Evolutionary conservation across 2,797 vertebrate species (phyloP), one percentile per base, ranked within the genome.

Genomic region (Macrochelys suwanniensis): DNA sequence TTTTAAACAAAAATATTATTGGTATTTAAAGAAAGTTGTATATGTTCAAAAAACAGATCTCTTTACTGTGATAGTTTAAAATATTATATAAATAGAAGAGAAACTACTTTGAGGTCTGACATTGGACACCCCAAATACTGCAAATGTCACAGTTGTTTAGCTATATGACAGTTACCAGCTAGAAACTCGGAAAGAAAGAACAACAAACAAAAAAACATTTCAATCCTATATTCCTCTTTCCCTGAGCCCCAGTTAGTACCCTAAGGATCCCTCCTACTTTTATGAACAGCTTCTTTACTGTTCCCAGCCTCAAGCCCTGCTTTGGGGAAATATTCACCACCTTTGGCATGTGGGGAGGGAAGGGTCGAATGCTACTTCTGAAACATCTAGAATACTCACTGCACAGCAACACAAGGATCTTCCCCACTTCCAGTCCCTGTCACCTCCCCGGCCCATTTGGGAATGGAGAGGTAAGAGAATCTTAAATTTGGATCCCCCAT

Each of bases 361-460:
- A 5, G 53, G 49, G 11, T 33, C 4, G 26, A 81, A 76, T 76
- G 80, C 53, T 42, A 15, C 53, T 26, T 17, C 51, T 7, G 37
- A 56, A 91, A 6, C 17, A 49, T 76, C 65, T 33, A n/a, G 61
- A 65, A 65, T 65, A 17, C 16, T 65, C 61, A 19, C 33, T 15
- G 33, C 1, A 0, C 2, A 26, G 9, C 42, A 57, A 26, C 37
- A 51, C 42, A 16, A 13, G 0, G 0, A 37, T 82, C 4, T 90
- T n/a, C 61, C 53, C 12, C 12, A 31, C 57, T 37, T 9, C 3
- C 6, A 25, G 61, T 42, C 83, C 5, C 84, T 82, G 13, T 53
- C 13, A 28, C 42, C 45, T 28, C 45, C 21, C 23, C 33, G n/a
- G 33, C 3, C 65, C 45, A 28, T 80, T 81, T 42, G 50, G 2